Percentiles rank a stretch among this genome's conserved stretches.
Evolutionary conservation across 1,140 invertebrate species (phyloP).

Genomic region (Diachasma alloeum): DNA sequence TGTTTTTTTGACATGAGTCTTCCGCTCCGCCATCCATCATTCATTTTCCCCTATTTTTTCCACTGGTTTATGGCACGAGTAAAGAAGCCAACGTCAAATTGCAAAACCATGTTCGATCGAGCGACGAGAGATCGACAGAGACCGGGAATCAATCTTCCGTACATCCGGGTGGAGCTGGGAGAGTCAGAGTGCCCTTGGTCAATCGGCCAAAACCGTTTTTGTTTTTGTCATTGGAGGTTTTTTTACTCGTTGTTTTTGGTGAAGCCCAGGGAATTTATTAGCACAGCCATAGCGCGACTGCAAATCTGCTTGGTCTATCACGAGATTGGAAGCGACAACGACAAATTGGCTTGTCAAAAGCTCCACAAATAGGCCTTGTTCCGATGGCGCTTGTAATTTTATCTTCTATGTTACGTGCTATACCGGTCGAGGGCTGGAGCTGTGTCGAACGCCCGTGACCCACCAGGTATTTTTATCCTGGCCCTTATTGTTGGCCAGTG

Average conservation of each 20-base stretch:
- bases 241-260: background rate
- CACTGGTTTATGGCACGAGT: background rate
- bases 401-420: background rate
- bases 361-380: constrained; percentile 25
- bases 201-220: constrained; percentile 31
- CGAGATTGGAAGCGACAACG: constrained; percentile 46
- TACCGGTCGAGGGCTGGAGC: background rate
- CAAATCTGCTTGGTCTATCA: constrained; percentile 37
- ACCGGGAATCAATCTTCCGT: constrained; percentile 36
- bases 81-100: constrained; percentile 29
- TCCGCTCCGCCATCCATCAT: background rate
- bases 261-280: constrained; percentile 22
- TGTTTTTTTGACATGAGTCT: background rate
- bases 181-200: constrained; percentile 12
- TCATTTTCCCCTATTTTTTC: constrained; percentile 1
- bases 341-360: constrained; percentile 51
- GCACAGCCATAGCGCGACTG: background rate
- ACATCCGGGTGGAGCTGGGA: constrained; percentile 25
- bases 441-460: background rate
- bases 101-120: constrained; percentile 35
- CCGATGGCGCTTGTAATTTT: constrained; percentile 21
- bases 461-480: constrained; percentile 2
- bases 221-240: constrained; percentile 11
- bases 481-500: background rate
- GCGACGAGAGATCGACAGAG: constrained; percentile 33